Base-by-base conservation (phyloP, 2,888 invertebrate species). In the Cheilosia scutellata region DNA sequence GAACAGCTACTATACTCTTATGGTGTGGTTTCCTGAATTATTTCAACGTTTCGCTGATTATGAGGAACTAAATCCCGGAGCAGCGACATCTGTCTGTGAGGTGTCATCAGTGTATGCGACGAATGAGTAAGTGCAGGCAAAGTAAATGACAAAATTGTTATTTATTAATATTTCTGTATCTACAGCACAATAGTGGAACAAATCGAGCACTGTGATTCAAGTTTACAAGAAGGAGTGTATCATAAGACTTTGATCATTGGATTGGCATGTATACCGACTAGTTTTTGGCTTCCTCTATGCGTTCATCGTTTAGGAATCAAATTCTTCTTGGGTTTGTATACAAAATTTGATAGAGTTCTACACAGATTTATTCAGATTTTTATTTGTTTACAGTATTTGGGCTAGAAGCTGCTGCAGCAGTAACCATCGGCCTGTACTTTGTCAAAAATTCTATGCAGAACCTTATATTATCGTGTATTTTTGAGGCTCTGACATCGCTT, bases 1-100 rank as follows among this genome's bases (percentile, higher is more conserved):
- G 92, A 93, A 13, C 93, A 97, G 97, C 90, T 97, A 97, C 93
- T 97, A 97, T 92, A 97, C 97, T 6, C 93, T 97, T 53, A 97
- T 97, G 96, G 95, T 97, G 91, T 98, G 97, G 97, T 97, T 97
- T 93, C 97, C 97, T 13, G 97, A 97, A 92, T 92, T 97, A 89
- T 97, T 97, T 93, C 95, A 95, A 92, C 95, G 97, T 70, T 96
- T 96, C 92, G 96, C 96, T 89, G 95, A 95, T 89, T 96, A 95
- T 91, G 96, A 96, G 90, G 90, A 92, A 31, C 91, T 93, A 1
- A 93, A 95, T 93, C 96, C 96, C 0, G 95, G 94, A 87, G 93
- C 94, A 63, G 93, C 94, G 0, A 96, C 96, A 0, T 95, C 96
- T 0, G 96, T 97, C 6, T 96, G 96, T 91, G 95, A 96, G 89